These are phyloP conservation scores for Nixonia krombeini DNA, from an alignment of 1,140 invertebrate species.

Conservation along the genomic window DNA sequence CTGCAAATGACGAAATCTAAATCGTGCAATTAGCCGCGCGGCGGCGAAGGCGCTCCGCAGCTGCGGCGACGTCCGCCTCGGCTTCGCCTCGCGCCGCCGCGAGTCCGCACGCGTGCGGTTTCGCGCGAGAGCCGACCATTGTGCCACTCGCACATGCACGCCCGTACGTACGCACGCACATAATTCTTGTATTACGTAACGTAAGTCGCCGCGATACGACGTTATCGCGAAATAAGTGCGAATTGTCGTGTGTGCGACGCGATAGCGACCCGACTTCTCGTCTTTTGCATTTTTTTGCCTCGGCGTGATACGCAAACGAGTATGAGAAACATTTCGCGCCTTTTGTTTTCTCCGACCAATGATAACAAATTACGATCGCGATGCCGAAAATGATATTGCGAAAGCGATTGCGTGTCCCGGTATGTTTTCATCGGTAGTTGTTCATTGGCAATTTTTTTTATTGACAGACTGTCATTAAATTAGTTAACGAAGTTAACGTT, in stretches of 20 bases:
- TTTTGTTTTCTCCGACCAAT: background rate
- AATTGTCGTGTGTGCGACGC: slow-evolving; percentile 19
- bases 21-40: slow-evolving; percentile 52
- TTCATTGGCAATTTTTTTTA: too few relatives aligned
- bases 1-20: slow-evolving; percentile 67
- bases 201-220: slow-evolving; percentile 4
- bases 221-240: slow-evolving; percentile 17
- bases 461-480: too few relatives aligned
- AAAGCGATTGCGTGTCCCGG: too few relatives aligned
- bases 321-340: too few relatives aligned
- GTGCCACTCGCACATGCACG: slow-evolving; percentile 13
- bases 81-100: background rate
- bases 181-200: slow-evolving; percentile 33
- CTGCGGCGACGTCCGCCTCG: too few relatives aligned
- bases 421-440: too few relatives aligned
- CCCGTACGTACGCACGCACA: too few relatives aligned
- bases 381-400: too few relatives aligned
- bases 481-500: too few relatives aligned
- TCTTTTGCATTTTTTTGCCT: slow-evolving; percentile 13
- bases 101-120: background rate
- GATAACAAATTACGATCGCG: too few relatives aligned
- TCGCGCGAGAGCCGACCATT: slow-evolving; percentile 9
- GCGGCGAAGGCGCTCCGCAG: background rate
- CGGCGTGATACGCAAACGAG: too few relatives aligned
- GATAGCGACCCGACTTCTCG: background rate